Conservation (phyloP, 2,113 vertebrate species). For the Syngnathoides biaculeatus region DNA sequence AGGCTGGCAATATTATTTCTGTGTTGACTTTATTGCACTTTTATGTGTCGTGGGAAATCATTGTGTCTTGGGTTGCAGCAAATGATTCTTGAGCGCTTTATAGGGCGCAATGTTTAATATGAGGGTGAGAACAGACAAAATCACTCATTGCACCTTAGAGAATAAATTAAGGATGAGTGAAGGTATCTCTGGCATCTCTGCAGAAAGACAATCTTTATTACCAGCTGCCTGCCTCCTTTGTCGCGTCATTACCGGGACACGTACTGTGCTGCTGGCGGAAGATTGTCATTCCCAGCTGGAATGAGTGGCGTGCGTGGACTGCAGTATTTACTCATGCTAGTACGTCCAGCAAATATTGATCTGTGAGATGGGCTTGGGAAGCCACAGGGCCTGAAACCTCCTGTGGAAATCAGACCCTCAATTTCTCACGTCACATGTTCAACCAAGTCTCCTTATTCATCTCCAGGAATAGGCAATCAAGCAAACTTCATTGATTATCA, state of each 20-base stretch:
- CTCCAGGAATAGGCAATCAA: constrained; percentile 8
- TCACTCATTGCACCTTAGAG: constrained; percentile 71
- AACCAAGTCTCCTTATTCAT: constrained; percentile 41
- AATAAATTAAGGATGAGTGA: constrained; percentile 82
- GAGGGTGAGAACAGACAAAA: constrained; percentile 79
- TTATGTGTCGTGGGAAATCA: constrained; percentile 90
- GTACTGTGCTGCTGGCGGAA: constrained; percentile 41
- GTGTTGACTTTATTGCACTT: constrained; percentile 76
- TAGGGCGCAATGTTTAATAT: constrained; percentile 84
- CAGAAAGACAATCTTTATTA: constrained; percentile 86
- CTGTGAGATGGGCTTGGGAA: constrained; percentile 39
- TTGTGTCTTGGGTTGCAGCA: constrained; percentile 77
- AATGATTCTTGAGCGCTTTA: constrained; percentile 86
- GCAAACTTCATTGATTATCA: not conserved
- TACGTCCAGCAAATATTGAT: constrained; percentile 67
- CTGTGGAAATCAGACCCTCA: constrained; percentile 40
- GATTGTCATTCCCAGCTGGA: constrained; percentile 48
- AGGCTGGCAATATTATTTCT: constrained; percentile 75
- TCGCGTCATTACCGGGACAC: constrained; percentile 52
- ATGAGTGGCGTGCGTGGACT: constrained; percentile 40
- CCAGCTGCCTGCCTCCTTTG: constrained; percentile 60
- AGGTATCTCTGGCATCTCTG: constrained; percentile 69
- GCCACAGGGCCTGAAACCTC: constrained; percentile 21
- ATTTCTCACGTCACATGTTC: constrained; percentile 55
- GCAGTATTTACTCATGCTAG: constrained; percentile 55